A percentile compares a stretch with the other conserved stretches of the same genome.
Evolutionary conservation across 2,888 invertebrate species (phyloP).

Genomic region (Campoplex capitator): DNA sequence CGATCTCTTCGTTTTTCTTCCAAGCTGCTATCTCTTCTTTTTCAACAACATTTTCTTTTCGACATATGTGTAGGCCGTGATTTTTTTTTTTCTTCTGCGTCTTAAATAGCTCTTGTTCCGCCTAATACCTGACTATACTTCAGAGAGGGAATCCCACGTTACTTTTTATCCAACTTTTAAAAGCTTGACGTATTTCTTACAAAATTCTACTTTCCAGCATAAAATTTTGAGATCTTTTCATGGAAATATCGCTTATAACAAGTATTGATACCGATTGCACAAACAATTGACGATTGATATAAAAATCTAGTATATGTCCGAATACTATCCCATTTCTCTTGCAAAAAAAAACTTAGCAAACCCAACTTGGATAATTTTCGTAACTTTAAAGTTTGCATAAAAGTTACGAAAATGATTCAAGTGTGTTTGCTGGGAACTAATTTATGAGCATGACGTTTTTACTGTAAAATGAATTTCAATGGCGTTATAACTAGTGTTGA

Average conservation of each 20-base stretch:
- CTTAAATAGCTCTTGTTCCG: slow-evolving; percentile 15
- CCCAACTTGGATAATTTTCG: too few relatives aligned
- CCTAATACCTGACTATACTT: slow-evolving; percentile 10
- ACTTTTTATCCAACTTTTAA: background rate
- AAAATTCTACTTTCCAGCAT: background rate
- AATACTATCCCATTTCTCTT: too few relatives aligned
- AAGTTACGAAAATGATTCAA: too few relatives aligned
- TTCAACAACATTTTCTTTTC: slow-evolving; percentile 34
- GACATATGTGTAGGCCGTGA: slow-evolving; percentile 26
- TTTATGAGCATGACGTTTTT: too few relatives aligned
- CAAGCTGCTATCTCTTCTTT: slow-evolving; percentile 7
- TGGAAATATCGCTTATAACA: background rate
- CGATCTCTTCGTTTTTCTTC: slow-evolving; percentile 33
- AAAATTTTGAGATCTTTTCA: background rate
- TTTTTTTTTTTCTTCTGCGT: slow-evolving; percentile 15
- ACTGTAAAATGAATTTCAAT: too few relatives aligned
- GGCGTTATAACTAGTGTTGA: background rate
- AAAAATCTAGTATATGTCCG: too few relatives aligned
- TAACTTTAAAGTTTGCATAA: too few relatives aligned
- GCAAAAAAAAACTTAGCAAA: too few relatives aligned
- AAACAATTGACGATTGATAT: too few relatives aligned
- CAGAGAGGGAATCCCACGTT: background rate
- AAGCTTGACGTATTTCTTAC: background rate
- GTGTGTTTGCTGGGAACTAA: too few relatives aligned
- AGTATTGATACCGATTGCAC: too few relatives aligned